Evolutionary conservation across 53 echinoderm and acorn worm species (phyloP).

Genomic region (Holothuria leucospilota): DNA sequence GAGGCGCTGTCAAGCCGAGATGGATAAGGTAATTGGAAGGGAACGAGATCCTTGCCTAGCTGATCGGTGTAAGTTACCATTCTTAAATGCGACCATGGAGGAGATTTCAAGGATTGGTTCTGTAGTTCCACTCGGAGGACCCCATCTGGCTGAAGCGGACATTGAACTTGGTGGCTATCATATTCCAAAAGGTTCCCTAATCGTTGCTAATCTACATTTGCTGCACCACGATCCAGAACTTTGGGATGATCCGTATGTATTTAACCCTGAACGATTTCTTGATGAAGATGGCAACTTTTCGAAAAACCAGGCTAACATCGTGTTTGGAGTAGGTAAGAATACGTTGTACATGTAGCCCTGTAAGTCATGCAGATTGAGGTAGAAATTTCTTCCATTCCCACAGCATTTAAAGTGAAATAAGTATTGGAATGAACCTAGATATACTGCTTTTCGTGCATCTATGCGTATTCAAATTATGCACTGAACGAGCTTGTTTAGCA

Average conservation of each 20-base stretch:
- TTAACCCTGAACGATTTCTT: slow-evolving; percentile 62
- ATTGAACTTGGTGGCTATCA: slow-evolving; percentile 43
- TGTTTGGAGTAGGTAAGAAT: slow-evolving; percentile 61
- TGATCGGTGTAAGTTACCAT: slow-evolving; percentile 57
- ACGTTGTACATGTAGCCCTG: no score
- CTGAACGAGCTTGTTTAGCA: no score
- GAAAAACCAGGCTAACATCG: slow-evolving; percentile 48
- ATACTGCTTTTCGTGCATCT: no score
- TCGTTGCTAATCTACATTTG: slow-evolving; percentile 50
- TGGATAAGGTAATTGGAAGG: slow-evolving; percentile 62
- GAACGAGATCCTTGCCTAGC: slow-evolving; percentile 55
- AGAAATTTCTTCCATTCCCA: no score
- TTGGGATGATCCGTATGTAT: slow-evolving; percentile 52
- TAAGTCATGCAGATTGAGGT: no score
- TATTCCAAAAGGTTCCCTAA: slow-evolving; percentile 53
- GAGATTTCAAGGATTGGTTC: slow-evolving; percentile 48
- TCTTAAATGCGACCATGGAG: slow-evolving; percentile 55
- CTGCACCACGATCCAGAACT: slow-evolving; percentile 42
- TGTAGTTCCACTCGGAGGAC: slow-evolving; percentile 17
- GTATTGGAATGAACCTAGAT: no score
- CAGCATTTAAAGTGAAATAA: no score
- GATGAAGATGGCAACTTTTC: slow-evolving; percentile 48
- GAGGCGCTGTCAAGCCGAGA: slow-evolving; percentile 61
- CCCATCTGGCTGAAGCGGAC: slow-evolving; percentile 46
- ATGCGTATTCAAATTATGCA: no score